These are phyloP conservation scores for Hartigia nigra DNA, from an alignment of 2,888 invertebrate genomes.

Conservation along the genomic window DNA sequence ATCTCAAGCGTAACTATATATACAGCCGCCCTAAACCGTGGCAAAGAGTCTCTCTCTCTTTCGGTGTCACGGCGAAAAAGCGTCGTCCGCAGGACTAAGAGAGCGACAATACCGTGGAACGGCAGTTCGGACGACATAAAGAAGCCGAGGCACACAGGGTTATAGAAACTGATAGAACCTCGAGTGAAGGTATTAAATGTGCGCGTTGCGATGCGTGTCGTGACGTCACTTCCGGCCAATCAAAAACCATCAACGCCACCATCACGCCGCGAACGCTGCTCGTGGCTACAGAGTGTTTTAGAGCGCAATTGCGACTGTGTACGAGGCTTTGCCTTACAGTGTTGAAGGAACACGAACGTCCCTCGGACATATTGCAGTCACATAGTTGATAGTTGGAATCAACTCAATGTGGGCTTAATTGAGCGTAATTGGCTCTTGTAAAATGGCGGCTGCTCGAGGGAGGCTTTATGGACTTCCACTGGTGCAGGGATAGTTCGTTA, in stretches of 20 bases:
- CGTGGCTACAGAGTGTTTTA: not conserved
- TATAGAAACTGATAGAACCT: not conserved
- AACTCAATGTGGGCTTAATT: constrained; percentile 46
- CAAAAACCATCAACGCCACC: constrained; percentile 61
- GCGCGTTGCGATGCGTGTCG: constrained; percentile 52
- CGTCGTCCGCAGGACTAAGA: not conserved
- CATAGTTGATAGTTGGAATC: constrained; percentile 28
- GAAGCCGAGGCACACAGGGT: not conserved
- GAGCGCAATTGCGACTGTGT: not conserved
- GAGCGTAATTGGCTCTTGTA: constrained; percentile 44
- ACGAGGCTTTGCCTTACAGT: not conserved
- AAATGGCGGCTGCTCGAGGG: constrained; percentile 13
- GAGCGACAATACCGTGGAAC: not conserved
- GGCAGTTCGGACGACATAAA: not conserved
- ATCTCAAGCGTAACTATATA: not conserved
- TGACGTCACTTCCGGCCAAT: constrained; percentile 65
- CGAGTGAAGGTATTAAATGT: constrained; percentile 14
- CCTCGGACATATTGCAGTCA: not conserved
- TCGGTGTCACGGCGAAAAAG: not conserved
- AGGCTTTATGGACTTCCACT: not conserved
- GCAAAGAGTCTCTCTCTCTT: not conserved
- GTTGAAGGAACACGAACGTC: not conserved
- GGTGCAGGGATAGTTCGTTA: not conserved
- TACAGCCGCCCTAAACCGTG: not conserved
- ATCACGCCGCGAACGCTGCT: constrained; percentile 15